Base-by-base conservation (phyloP, 2,113 vertebrate species). In the Dipodomys stephensi region DNA sequence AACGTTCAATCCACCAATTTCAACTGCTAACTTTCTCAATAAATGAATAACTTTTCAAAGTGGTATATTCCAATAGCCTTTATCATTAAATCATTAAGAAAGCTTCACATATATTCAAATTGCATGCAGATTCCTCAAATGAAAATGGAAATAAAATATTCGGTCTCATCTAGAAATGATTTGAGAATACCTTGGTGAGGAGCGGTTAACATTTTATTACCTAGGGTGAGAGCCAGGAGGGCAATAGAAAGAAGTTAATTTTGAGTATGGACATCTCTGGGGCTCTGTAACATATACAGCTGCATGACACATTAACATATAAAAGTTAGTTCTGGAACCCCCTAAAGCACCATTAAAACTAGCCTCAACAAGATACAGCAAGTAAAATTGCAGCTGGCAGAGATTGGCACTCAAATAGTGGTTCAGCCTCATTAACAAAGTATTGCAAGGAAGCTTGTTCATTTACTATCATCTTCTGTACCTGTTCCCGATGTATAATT, bases 341-440 rank as follows among this genome's bases (percentile, higher is more conserved):
- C n/a, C 68, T 2, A 87, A 92, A 96, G 91, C 82, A 92, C 81
- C 32, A 0, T 97, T 97, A 94, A 94, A 98, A 97, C 72, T 94
- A 94, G 49, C 28, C 92, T 97, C 30, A 71, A 93, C 77, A 97
- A 95, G 94, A 94, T 72, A 77, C 0, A 53, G 85, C 83, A 73
- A 96, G 89, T 25, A 69, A 95, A 97, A 95, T 13, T 62, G 88
- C 87, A 96, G 92, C 92, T 84, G 79, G 74, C 39, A 82, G 91
- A 92, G n/a, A 87, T 35, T 4, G 6, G 83, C 79, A 79, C 46
- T 69, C 83, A 67, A 74, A 71, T 78, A 93, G 80, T 65, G 67
- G 84, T 83, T 97, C 86, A 83, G 90, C 22, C 27, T 96, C 68
- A 7, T 85, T 97, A 96, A 87, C 69, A 96, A 90, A 90, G 82